Conservation (phyloP, 2,888 invertebrate species). For the Creontiades dilutus region DNA sequence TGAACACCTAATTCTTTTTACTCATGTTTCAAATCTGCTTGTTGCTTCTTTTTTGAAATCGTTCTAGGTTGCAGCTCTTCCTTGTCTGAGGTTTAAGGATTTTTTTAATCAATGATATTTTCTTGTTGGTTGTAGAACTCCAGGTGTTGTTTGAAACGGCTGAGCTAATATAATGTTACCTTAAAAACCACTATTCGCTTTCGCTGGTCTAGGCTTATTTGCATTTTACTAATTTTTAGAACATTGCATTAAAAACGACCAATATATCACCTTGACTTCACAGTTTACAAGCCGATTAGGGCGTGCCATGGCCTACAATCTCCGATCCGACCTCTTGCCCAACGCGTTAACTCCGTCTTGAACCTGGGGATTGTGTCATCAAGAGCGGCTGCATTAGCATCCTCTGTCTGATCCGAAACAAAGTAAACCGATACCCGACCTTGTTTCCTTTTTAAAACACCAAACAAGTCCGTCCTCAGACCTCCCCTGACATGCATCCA, state of each 20-base stretch:
- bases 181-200: neutral
- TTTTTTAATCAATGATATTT: too few species aligned
- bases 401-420: neutral
- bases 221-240: neutral
- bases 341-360: neutral
- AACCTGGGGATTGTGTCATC: slow-evolving; percentile 19
- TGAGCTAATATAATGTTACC: too few species aligned
- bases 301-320: slow-evolving; percentile 3
- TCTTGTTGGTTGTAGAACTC: too few species aligned
- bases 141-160: too few species aligned
- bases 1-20: too few species aligned
- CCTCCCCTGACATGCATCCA: neutral
- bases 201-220: neutral
- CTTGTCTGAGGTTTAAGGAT: too few species aligned
- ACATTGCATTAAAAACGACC: too few species aligned
- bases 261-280: neutral
- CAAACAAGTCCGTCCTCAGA: neutral
- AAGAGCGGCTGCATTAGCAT: slow-evolving; percentile 31
- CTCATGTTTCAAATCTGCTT: too few species aligned
- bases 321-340: neutral
- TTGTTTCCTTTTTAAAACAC: slow-evolving; percentile 18
- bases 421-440: slow-evolving; percentile 7
- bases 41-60: too few species aligned
- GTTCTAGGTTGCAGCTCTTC: too few species aligned
- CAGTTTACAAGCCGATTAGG: neutral